phyloP scores from a whole-genome alignment of 2,797 vertebrate genomes.

The Pelobates cultripes region DNA sequence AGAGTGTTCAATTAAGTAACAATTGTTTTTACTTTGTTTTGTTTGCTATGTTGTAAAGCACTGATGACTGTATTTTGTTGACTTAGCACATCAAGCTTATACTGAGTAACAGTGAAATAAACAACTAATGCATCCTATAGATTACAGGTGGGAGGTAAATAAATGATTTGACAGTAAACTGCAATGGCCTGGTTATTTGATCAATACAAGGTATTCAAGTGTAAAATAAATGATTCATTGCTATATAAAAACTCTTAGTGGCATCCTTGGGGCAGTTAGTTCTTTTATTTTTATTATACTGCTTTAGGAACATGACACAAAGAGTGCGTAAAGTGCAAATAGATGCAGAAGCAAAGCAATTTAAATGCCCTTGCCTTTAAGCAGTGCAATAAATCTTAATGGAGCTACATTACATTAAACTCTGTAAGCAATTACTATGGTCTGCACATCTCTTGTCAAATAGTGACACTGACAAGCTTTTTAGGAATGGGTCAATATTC shows the following conservation, averaged over 20 bases:
- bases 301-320: background rate
- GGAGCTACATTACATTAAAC: conserved; percentile 29
- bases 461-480: conserved; percentile 47
- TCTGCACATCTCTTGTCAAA: conserved; percentile 22
- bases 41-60: no score
- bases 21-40: no score
- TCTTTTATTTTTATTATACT: conserved; percentile 9
- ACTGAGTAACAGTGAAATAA: no score
- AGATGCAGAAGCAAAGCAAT: conserved; percentile 19
- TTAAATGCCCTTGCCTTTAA: conserved; percentile 27
- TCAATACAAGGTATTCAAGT: conserved; percentile 23
- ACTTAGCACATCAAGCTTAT: no score
- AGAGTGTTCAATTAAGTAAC: no score
- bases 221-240: conserved; percentile 30
- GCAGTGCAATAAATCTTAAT: conserved; percentile 2
- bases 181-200: conserved; percentile 15
- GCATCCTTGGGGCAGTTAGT: conserved; percentile 30
- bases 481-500: conserved; percentile 49
- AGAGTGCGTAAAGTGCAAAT: background rate
- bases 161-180: conserved; percentile 14
- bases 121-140: no score
- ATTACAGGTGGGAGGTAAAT: background rate
- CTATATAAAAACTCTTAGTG: conserved; percentile 9
- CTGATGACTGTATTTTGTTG: no score
- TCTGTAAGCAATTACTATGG: conserved; percentile 39